phyloP scores from a whole-genome alignment of 1,140 invertebrate species.

The Colletes latitarsis region DNA sequence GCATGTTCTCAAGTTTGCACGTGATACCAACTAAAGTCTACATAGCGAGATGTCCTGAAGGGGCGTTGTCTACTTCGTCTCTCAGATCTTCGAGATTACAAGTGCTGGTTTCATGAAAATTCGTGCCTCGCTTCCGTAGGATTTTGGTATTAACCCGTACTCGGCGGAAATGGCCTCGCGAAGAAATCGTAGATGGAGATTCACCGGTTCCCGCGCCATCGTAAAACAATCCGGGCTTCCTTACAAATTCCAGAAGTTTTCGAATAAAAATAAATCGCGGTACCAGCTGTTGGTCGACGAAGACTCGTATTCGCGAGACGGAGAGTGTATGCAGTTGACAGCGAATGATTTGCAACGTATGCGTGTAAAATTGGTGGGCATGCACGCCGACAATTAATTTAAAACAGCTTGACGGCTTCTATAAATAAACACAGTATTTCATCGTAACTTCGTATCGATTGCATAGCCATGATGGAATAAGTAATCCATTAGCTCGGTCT shows the following conservation, averaged over 20 bases:
- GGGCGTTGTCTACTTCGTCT: constrained; percentile 31
- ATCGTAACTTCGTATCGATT: not conserved
- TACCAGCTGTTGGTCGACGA: not conserved
- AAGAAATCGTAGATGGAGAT: not conserved
- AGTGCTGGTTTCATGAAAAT: constrained; percentile 32
- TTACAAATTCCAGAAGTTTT: not conserved
- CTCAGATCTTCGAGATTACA: constrained; percentile 40
- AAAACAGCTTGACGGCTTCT: not conserved
- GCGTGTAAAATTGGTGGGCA: not conserved
- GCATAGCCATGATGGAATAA: not conserved
- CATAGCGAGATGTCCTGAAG: constrained; percentile 18
- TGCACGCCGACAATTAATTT: not conserved
- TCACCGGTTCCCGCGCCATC: too few species aligned
- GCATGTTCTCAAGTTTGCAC: constrained; percentile 38
- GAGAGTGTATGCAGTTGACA: too few species aligned
- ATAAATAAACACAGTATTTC: not conserved
- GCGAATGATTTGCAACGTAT: not conserved
- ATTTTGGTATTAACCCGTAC: constrained; percentile 23
- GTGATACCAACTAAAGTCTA: constrained; percentile 21
- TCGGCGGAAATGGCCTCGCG: not conserved
- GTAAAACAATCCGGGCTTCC: not conserved
- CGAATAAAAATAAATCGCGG: not conserved
- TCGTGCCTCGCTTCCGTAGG: not conserved
- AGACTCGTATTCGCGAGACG: not conserved
- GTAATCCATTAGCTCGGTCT: not conserved